A percentile compares a stretch with the other conserved stretches of the same genome.
Conservation (phyloP, 2,113 vertebrate genomes). For the Fukomys damarensis region DNA sequence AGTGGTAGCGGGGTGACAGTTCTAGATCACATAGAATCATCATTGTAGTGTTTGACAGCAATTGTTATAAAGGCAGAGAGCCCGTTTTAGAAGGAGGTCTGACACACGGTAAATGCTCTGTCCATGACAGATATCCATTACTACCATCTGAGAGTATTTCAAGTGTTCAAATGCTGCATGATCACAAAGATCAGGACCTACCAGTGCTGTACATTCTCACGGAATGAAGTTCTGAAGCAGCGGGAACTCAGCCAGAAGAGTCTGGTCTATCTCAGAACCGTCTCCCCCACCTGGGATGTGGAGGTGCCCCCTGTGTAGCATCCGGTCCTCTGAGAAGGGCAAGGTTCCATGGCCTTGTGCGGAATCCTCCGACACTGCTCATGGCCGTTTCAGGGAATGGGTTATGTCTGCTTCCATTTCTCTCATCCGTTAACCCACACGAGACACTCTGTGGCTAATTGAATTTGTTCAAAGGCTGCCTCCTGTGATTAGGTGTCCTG, state of each 20-base stretch:
- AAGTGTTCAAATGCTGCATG: not conserved
- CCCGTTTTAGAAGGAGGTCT: not conserved
- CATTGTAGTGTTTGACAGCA: not conserved
- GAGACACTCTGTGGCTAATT: constrained; percentile 60
- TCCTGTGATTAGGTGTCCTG: constrained; percentile 70
- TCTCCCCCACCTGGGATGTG: not conserved
- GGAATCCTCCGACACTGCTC: not conserved
- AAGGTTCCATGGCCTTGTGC: not conserved
- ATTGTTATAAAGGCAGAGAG: not conserved
- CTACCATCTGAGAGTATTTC: not conserved
- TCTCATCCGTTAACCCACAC: constrained; percentile 55
- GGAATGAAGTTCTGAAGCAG: not conserved
- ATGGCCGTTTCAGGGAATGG: constrained; percentile 42
- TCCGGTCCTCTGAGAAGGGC: not conserved
- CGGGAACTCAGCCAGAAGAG: not conserved
- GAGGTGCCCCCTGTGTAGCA: not conserved
- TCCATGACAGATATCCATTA: not conserved
- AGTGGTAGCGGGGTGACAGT: not conserved
- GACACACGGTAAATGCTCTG: not conserved
- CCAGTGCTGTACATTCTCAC: not conserved
- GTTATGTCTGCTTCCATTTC: constrained; percentile 72
- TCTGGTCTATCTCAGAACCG: not conserved
- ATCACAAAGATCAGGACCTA: not conserved
- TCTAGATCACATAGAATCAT: not conserved
- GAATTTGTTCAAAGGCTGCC: constrained; percentile 75